These are phyloP conservation scores for Brienomyrus brachyistius DNA, from an alignment of 2,113 vertebrate genomes.

Conservation along the genomic window DNA sequence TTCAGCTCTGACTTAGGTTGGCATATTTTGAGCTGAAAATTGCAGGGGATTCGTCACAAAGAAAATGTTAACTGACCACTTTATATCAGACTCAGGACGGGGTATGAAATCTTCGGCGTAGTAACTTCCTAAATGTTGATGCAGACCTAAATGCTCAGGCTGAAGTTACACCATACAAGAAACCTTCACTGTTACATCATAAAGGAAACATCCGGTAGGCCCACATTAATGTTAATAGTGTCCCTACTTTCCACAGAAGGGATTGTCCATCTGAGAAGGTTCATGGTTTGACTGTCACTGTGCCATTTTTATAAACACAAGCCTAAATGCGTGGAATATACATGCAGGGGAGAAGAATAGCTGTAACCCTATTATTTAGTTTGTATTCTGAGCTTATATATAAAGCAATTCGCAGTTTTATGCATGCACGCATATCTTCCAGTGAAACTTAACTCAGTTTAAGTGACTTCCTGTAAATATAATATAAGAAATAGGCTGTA, in stretches of 20 bases:
- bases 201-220: too few relatives aligned
- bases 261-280: not conserved
- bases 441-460: not conserved
- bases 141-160: not conserved
- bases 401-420: not conserved
- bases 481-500: not conserved
- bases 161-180: not conserved
- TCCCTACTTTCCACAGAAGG: not conserved
- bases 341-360: not conserved
- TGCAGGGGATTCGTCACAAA: not conserved
- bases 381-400: not conserved
- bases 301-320: not conserved
- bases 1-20: not conserved
- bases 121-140: not conserved
- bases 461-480: not conserved
- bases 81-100: not conserved
- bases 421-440: not conserved
- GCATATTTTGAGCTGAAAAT: not conserved
- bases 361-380: not conserved
- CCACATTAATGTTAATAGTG: not conserved
- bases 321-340: not conserved
- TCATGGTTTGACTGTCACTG: not conserved
- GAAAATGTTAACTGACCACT: not conserved
- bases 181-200: too few relatives aligned
- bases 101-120: not conserved